Conservation (phyloP, 1,140 invertebrate genomes). For the Scaptomyza hsui region DNA sequence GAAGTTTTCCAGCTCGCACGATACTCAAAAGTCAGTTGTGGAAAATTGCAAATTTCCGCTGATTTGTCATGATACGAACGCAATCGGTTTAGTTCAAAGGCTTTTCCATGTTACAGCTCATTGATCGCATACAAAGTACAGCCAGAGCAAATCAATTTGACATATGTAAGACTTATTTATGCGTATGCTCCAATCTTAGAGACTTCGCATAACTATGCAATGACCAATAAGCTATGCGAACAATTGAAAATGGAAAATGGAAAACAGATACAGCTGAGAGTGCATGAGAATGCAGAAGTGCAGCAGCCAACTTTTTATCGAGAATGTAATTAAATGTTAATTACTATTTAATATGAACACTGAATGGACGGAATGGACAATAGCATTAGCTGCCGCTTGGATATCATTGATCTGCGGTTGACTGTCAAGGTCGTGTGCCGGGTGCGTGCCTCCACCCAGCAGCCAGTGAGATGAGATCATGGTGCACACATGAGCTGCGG, state of each 20-base stretch:
- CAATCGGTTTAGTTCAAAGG: slow-evolving; percentile 64
- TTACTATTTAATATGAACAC: slow-evolving; percentile 70
- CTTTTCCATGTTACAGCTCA: slow-evolving; percentile 72
- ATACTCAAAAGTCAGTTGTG: slow-evolving; percentile 32
- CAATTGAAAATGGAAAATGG: slow-evolving; percentile 28
- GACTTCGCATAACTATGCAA: slow-evolving; percentile 26
- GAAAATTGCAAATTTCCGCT: slow-evolving; percentile 55
- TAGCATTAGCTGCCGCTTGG: slow-evolving; percentile 9
- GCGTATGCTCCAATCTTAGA: slow-evolving; percentile 31
- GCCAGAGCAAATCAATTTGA: slow-evolving; percentile 74
- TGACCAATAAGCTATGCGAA: slow-evolving; percentile 36
- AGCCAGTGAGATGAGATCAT: slow-evolving; percentile 64
- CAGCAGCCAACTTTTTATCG: slow-evolving; percentile 18
- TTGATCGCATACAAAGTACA: slow-evolving; percentile 46
- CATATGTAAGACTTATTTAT: slow-evolving; percentile 31
- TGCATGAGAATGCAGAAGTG: slow-evolving; percentile 35
- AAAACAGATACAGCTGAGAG: slow-evolving; percentile 8
- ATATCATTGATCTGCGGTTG: slow-evolving; percentile 10
- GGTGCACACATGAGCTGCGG: slow-evolving; percentile 39
- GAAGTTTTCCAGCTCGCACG: slow-evolving; percentile 10
- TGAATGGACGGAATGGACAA: not conserved
- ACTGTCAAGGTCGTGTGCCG: slow-evolving; percentile 62
- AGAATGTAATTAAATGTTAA: slow-evolving; percentile 63
- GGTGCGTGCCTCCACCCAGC: slow-evolving; percentile 59
- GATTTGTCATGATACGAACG: slow-evolving; percentile 45